Evolutionary conservation across 2,888 invertebrate species (phyloP).

Genomic region (Hydropsyche betteni): DNA sequence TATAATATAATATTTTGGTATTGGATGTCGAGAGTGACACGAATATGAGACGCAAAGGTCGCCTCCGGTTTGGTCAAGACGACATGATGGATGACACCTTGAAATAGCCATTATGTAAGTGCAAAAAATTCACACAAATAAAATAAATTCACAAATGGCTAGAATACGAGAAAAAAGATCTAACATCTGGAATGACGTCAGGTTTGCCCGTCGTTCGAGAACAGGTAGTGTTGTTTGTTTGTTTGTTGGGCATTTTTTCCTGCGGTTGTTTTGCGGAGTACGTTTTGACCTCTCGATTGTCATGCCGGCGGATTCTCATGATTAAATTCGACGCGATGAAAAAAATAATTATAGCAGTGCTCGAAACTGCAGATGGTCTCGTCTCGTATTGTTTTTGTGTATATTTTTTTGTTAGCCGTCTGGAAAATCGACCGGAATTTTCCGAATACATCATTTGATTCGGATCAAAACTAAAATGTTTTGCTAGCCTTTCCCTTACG

Average conservation of each 20-base stretch:
- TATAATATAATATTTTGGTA: no score
- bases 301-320: neutral
- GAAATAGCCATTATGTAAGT: conserved; percentile 42
- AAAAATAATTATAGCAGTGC: no score
- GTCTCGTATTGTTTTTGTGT: no score
- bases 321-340: no score
- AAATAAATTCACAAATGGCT: conserved; percentile 9
- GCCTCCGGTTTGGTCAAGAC: neutral
- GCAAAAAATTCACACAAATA: conserved; percentile 1
- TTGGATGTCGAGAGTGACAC: neutral
- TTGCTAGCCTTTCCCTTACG: no score
- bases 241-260: neutral
- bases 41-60: neutral
- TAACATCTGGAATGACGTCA: conserved; percentile 30
- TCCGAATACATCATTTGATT: no score
- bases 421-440: no score
- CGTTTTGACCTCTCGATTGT: no score
- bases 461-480: no score
- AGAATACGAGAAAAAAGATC: conserved; percentile 6
- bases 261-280: no score
- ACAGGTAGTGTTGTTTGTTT: conserved; percentile 22
- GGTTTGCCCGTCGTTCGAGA: conserved; percentile 4
- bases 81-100: conserved; percentile 44
- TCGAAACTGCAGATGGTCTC: no score
- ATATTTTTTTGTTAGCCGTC: no score